Evolutionary conservation across 2,797 vertebrate species (phyloP), one percentile per base, ranked within the genome.

Genomic region (Poeciliopsis paucimaculata): DNA sequence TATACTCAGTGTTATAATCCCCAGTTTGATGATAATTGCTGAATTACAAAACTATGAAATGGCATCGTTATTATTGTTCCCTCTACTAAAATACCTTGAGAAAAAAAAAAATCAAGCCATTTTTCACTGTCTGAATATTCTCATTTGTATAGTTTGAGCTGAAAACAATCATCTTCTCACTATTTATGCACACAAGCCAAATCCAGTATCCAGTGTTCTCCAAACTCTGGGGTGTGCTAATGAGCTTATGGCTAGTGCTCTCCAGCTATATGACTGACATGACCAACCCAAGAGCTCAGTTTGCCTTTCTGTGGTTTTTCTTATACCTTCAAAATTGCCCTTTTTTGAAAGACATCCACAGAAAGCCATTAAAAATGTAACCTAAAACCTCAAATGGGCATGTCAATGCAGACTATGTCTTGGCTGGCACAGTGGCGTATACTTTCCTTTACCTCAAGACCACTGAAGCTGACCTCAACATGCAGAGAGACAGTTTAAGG

Each of bases 351-450:
- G 80, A 77, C 78, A 86, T 91, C 75, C 73, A 73, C 84, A 87
- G 86, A 89, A 93, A 94, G 92, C 88, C 90, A 88, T 88, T 88
- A 84, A 92, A 71, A 93, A 93, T 76, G 77, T 82, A 89, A 91
- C 87, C 86, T 89, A 91, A 95, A 96, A 94, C 93, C 93, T 85
- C 93, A 96, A 94, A 92, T 93, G 92, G 91, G 88, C 82, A 85
- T 80, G 83, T 92, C 90, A 85, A 88, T 85, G 83, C 90, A 84
- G 87, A 87, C 86, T 94, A 90, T 89, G 93, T 95, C 95, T 93
- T 91, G 94, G 92, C 92, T 95, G 92, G 93, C 93, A 82, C 81
- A 43, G 80, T 45, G 55, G 62, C 90, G 87, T 87, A 77, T 90
- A 89, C 81, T 94, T 93, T 93, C 81, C 86, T 91, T 77, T 86